Evolutionary conservation across 2,888 invertebrate species (phyloP).

Genomic region (Plusia festucae): DNA sequence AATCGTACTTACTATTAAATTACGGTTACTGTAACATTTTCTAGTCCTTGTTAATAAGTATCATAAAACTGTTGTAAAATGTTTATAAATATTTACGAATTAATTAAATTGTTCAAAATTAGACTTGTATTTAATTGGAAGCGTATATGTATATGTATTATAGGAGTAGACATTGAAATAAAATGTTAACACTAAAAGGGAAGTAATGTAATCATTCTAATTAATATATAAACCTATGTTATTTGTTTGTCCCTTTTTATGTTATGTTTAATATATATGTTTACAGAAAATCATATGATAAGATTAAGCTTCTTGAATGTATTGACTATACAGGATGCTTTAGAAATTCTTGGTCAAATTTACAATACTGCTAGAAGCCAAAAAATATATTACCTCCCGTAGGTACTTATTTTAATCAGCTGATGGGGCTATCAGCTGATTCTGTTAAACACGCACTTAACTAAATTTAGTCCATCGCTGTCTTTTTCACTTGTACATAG

Average conservation of each 20-base stretch:
- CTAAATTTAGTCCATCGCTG: no score
- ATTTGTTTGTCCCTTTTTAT: constrained; percentile 9
- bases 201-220: constrained; percentile 78
- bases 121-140: constrained; percentile 73
- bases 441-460: no score
- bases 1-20: constrained; percentile 48
- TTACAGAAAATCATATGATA: constrained; percentile 16
- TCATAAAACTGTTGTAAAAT: constrained; percentile 84
- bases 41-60: constrained; percentile 79
- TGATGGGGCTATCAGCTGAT: no score
- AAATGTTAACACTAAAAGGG: constrained; percentile 77
- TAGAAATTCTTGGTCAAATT: no score
- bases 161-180: constrained; percentile 69
- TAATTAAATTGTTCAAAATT: constrained; percentile 75
- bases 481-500: no score
- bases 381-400: no score
- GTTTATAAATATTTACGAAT: constrained; percentile 83
- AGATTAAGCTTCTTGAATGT: not conserved
- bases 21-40: constrained; percentile 53
- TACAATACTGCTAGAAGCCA: no score
- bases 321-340: no score
- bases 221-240: constrained; percentile 26
- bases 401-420: no score
- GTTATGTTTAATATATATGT: not conserved
- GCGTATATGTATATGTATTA: constrained; percentile 73